Evolutionary conservation across 1,140 invertebrate genomes (phyloP).

Genomic region (Apolygus lucorum): DNA sequence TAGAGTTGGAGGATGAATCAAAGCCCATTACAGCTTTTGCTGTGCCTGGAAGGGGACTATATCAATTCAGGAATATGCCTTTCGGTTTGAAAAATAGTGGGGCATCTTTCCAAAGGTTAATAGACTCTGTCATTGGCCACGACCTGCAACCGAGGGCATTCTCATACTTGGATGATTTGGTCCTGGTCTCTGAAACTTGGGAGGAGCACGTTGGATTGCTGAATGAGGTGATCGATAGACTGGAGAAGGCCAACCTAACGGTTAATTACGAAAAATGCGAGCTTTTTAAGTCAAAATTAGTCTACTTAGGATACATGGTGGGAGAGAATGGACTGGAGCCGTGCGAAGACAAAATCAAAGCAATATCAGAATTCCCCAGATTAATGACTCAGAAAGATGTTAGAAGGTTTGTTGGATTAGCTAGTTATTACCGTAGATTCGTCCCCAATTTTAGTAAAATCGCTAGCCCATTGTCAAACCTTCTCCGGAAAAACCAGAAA

Average conservation of each 20-base stretch:
- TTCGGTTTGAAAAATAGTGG: conserved; percentile 39
- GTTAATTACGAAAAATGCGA: no score
- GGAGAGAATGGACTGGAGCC: conserved; percentile 36
- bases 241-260: no score
- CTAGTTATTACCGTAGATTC: conserved; percentile 39
- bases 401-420: conserved; percentile 34
- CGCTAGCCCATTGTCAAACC: conserved; percentile 34
- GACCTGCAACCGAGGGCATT: conserved; percentile 28
- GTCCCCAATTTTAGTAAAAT: conserved; percentile 35
- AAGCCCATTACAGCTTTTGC: no score
- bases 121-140: conserved; percentile 39
- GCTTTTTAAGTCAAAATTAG: conserved; percentile 29
- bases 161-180: conserved; percentile 30
- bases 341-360: conserved; percentile 37
- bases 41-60: no score
- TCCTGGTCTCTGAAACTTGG: conserved; percentile 16
- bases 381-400: conserved; percentile 37
- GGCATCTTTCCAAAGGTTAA: conserved; percentile 39
- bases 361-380: no score
- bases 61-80: conserved; percentile 37
- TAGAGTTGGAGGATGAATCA: no score
- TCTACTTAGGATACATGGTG: conserved; percentile 40
- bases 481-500: conserved; percentile 29
- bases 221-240: background rate
- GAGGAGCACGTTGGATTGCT: conserved; percentile 22